Evolutionary conservation across 2,797 vertebrate genomes (phyloP).

Genomic region (Adrianichthys oophorus): DNA sequence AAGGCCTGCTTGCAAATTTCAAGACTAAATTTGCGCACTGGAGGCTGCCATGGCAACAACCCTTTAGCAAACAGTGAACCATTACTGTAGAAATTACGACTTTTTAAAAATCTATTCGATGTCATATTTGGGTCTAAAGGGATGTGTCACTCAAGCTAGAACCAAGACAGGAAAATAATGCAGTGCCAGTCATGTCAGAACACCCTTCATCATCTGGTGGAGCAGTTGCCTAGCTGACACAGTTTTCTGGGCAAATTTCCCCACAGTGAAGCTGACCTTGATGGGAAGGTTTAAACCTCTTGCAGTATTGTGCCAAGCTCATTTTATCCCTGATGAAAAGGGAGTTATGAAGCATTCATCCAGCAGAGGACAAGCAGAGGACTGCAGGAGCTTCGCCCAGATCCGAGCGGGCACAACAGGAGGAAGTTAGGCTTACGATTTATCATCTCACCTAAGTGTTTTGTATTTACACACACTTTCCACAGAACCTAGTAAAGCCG

Average conservation of each 20-base stretch:
- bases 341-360: constrained; percentile 46
- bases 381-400: constrained; percentile 25
- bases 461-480: constrained; percentile 36
- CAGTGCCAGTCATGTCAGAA: not conserved
- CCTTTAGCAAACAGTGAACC: constrained; percentile 22
- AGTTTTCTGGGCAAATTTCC: not conserved
- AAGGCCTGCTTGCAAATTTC: constrained; percentile 12
- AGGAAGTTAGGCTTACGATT: constrained; percentile 33
- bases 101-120: constrained; percentile 14
- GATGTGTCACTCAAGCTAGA: constrained; percentile 2
- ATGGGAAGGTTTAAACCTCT: constrained; percentile 42
- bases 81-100: constrained; percentile 25
- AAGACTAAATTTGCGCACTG: constrained; percentile 18
- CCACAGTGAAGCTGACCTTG: constrained; percentile 51
- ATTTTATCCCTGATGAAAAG: constrained; percentile 64
- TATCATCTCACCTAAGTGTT: constrained; percentile 13
- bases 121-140: constrained; percentile 11
- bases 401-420: constrained; percentile 24
- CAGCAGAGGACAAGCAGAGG: constrained; percentile 28
- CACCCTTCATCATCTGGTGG: constrained; percentile 1
- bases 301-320: constrained; percentile 37
- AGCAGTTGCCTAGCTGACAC: not conserved
- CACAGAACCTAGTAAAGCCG: constrained; percentile 53
- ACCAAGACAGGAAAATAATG: constrained; percentile 19
- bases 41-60: constrained; percentile 56